phyloP scores from a whole-genome alignment of 2,888 invertebrate genomes.

The Platycheirus albimanus region DNA sequence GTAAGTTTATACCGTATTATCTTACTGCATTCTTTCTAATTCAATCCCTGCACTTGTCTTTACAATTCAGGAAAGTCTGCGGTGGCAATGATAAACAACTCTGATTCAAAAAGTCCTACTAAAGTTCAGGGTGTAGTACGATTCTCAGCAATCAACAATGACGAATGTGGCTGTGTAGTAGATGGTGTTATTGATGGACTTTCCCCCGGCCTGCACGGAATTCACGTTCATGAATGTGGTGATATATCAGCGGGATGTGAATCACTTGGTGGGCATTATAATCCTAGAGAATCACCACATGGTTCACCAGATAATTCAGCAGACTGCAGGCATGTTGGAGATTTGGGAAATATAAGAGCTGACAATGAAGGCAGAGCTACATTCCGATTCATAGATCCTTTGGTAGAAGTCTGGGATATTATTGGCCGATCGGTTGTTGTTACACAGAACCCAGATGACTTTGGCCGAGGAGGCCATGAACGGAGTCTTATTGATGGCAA shows the following conservation, averaged over 20 bases:
- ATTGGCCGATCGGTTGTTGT: constrained; percentile 91
- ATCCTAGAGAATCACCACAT: constrained; percentile 84
- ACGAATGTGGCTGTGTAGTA: constrained; percentile 85
- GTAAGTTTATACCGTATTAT: constrained; percentile 78
- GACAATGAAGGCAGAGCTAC: constrained; percentile 86
- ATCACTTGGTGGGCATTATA: constrained; percentile 86
- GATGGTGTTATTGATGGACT: constrained; percentile 94
- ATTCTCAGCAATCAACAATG: constrained; percentile 84
- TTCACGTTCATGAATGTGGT: constrained; percentile 88
- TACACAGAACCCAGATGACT: constrained; percentile 85
- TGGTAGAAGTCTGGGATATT: constrained; percentile 88
- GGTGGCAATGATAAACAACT: constrained; percentile 88
- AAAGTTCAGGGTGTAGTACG: constrained; percentile 89
- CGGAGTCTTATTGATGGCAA: constrained; percentile 86
- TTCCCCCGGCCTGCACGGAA: constrained; percentile 84
- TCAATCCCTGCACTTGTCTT: background rate
- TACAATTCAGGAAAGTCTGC: constrained; percentile 83
- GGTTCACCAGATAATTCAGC: constrained; percentile 83
- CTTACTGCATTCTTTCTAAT: background rate
- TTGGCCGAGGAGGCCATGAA: constrained; percentile 84
- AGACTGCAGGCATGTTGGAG: constrained; percentile 85
- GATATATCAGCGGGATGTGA: constrained; percentile 86
- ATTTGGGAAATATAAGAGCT: constrained; percentile 86
- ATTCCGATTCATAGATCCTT: constrained; percentile 86
- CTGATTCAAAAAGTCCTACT: constrained; percentile 80